Evolutionary conservation across 2,797 vertebrate species (phyloP), one percentile per base, ranked within the genome.

Genomic region (Danionella dracula): DNA sequence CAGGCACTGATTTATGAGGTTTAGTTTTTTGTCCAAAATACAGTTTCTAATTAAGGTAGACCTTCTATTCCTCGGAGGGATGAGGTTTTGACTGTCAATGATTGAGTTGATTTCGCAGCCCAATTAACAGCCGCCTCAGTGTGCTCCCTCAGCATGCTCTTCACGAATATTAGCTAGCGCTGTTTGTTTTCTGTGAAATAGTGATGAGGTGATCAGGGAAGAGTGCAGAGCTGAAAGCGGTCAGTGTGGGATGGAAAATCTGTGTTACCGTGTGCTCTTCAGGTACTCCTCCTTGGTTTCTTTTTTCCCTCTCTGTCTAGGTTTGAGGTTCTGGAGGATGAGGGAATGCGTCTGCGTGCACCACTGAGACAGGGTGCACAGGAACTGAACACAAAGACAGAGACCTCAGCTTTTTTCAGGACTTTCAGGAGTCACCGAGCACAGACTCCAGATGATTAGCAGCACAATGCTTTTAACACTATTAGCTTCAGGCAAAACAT

Each of bases 291-390:
- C 97, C 86, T 96, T 97, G 83, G 90, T 95, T 76, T 99, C 97
- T 76, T 98, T 98, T 88, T 97, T 99, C 27, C 94, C 94, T 23
- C 95, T 85, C 85, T 95, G 95, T 57, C 97, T 89, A 0, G 97
- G 96, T 82, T 98, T 99, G 72, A 99, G 92, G 84, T 97, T 99
- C 83, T 99, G 97, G 68, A 99, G 91, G 37, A 97, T 99, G 80
- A 99, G 93, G 0, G 95, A 99, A 78, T 98, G 97, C 0, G 94
- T 98, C 85, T 99, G 97, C 15, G 93, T 98, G 86, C 97, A 99
- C 96, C 97, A 99, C 81, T 97, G 95, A 41, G 96, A 93, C 75
- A 99, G 74, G 70, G 93, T 99, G 65, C 89, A 85, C 82, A 99
- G 86, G 81, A 99, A 97, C 96, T 99, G 78, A 8, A 63, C 20